Percentiles rank a stretch among this genome's conserved stretches.
These are phyloP conservation scores for Hydractinia echinata DNA, from an alignment of 30 jellyfish, hydroid and myxozoan genomes.

Conservation along the genomic window DNA sequence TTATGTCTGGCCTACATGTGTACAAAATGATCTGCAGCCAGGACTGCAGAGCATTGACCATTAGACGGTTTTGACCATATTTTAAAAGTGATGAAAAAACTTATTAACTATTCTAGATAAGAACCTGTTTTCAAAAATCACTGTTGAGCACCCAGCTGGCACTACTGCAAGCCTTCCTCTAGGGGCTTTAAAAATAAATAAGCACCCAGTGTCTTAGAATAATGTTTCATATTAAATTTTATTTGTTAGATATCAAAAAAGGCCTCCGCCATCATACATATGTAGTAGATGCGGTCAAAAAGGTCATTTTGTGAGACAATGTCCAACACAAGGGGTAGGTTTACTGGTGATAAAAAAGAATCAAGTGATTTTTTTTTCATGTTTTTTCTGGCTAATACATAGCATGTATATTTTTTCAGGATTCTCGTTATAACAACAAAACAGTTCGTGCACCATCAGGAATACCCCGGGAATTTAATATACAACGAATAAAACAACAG, in stretches of 20 bases:
- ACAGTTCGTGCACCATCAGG: slow-evolving; percentile 45
- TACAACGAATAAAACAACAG: slow-evolving; percentile 75
- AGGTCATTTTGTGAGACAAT: slow-evolving; percentile 91
- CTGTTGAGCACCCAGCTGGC: too few relatives aligned
- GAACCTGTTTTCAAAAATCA: too few relatives aligned
- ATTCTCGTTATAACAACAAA: slow-evolving; percentile 50
- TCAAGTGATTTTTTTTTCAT: background rate
- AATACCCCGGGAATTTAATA: slow-evolving; percentile 45
- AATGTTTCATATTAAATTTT: background rate
- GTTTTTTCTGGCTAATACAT: background rate
- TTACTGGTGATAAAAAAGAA: background rate
- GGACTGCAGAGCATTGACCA: too few relatives aligned
- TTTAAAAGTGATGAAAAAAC: too few relatives aligned
- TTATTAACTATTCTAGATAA: too few relatives aligned
- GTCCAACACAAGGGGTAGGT: slow-evolving; percentile 69
- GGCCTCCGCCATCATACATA: slow-evolving; percentile 65
- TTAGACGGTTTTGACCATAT: too few relatives aligned
- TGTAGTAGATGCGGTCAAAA: slow-evolving; percentile 90
- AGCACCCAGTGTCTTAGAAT: too few relatives aligned
- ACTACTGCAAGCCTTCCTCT: background rate
- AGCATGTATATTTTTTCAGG: slow-evolving; percentile 27
- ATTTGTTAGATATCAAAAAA: slow-evolving; percentile 44
- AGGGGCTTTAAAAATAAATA: too few relatives aligned
- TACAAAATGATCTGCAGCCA: too few relatives aligned
- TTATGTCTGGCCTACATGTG: too few relatives aligned